Conservation (phyloP, 2,888 invertebrate genomes). For the Erynnis tages region DNA sequence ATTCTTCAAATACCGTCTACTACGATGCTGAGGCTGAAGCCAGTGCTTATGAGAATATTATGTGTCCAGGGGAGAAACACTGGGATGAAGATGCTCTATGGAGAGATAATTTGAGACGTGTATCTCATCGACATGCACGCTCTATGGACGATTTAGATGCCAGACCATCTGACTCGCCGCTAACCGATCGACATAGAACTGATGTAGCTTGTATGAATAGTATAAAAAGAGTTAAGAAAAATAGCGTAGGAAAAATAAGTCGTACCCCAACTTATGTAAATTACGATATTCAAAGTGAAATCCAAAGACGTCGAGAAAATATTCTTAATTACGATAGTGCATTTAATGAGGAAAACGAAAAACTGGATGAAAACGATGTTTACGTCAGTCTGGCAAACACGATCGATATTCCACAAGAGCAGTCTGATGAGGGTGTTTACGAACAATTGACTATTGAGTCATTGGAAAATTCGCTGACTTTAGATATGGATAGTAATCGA, state of each 20-base stretch:
- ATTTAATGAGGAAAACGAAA: constrained; percentile 44
- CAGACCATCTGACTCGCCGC: constrained; percentile 47
- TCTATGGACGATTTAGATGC: constrained; percentile 91
- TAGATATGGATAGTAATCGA: constrained; percentile 30
- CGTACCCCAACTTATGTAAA: constrained; percentile 91
- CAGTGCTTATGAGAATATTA: constrained; percentile 69
- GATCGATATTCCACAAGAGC: constrained; percentile 43
- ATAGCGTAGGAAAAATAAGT: constrained; percentile 71
- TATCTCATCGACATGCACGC: constrained; percentile 90
- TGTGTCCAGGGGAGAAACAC: constrained; percentile 85
- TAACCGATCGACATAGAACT: constrained; percentile 48
- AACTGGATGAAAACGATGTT: constrained; percentile 71
- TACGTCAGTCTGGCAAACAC: constrained; percentile 75
- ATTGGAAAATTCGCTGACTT: constrained; percentile 39
- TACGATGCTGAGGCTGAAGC: constrained; percentile 73
- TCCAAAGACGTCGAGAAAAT: constrained; percentile 60
- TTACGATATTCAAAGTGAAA: constrained; percentile 82
- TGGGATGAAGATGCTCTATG: constrained; percentile 93
- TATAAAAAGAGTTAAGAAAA: constrained; percentile 69
- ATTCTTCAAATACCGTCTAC: constrained; percentile 74
- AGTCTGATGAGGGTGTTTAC: constrained; percentile 79
- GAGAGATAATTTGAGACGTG: constrained; percentile 89
- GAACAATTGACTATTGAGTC: constrained; percentile 77
- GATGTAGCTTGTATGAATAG: constrained; percentile 64
- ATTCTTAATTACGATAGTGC: constrained; percentile 31